Evolutionary conservation across 2,797 vertebrate genomes (phyloP).

Genomic region (Darevskia mixta): DNA sequence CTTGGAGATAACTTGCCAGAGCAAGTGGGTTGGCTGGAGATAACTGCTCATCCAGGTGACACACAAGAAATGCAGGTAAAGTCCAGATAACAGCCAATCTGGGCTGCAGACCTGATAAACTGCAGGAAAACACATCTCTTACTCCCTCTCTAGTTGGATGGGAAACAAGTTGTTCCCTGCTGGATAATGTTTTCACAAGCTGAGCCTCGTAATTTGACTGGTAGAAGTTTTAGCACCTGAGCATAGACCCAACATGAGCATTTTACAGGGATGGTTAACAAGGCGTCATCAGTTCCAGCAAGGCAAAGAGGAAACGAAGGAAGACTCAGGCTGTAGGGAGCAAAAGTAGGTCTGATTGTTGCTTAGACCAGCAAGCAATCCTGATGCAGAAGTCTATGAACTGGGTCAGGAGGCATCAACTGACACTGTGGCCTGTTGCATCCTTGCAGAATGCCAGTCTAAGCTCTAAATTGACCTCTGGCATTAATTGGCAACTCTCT

Average conservation of each 20-base stretch:
- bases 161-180: not conserved
- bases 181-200: fast-evolving
- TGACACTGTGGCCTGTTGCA: not conserved
- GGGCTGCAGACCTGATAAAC: constrained; percentile 27
- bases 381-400: not conserved
- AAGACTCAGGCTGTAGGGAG: not conserved
- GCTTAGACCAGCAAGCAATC: not conserved
- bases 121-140: not conserved
- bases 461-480: no score
- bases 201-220: not conserved
- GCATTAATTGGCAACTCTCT: no score
- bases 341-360: not conserved
- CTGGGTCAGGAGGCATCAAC: not conserved
- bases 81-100: constrained; percentile 19
- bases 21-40: constrained; percentile 8
- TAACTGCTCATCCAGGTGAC: constrained; percentile 34
- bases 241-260: not conserved
- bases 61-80: constrained; percentile 21
- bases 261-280: not conserved
- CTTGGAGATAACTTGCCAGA: constrained; percentile 44
- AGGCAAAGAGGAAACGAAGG: not conserved
- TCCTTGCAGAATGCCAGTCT: no score
- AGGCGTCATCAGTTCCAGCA: no score
- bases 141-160: constrained; percentile 19
- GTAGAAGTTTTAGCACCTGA: not conserved